A percentile compares a stretch with the other conserved stretches of the same genome.
Evolutionary conservation across 1,140 invertebrate genomes (phyloP).

Genomic region (Dolichoris vasculosae): DNA sequence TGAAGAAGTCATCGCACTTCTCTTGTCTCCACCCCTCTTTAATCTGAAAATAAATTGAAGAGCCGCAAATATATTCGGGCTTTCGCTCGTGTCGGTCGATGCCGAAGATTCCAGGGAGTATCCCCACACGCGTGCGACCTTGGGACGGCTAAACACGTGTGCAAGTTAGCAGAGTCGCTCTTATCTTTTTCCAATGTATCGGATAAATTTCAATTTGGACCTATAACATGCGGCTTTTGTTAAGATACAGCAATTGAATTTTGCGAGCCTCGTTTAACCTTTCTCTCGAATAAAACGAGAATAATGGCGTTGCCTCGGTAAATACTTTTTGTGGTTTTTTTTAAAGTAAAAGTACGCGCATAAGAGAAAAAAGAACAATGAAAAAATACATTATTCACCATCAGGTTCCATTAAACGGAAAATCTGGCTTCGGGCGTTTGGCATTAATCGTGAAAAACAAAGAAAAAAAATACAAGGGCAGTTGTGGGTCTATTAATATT

Average conservation of each 20-base stretch:
- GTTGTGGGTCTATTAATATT: neutral
- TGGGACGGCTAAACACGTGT: neutral
- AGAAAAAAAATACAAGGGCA: neutral
- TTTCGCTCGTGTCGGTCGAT: conserved; percentile 1
- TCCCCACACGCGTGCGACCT: conserved; percentile 26
- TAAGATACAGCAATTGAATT: no score
- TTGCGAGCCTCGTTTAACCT: neutral
- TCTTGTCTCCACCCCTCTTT: conserved; percentile 9
- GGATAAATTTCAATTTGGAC: neutral
- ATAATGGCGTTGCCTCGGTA: no score
- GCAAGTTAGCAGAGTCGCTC: neutral
- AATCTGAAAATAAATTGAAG: conserved; percentile 40
- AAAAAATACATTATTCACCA: neutral
- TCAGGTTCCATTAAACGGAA: neutral
- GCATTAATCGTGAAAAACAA: neutral
- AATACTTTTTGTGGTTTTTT: no score
- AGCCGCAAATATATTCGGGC: neutral
- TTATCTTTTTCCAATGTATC: conserved; percentile 16
- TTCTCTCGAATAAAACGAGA: neutral
- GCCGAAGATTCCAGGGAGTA: conserved; percentile 1
- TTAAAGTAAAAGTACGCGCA: no score
- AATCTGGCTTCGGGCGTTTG: neutral
- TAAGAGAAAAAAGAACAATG: neutral
- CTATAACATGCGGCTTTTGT: neutral
- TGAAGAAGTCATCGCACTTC: conserved; percentile 20